These are phyloP conservation scores for Diplogasteroides magnus DNA, from an alignment of 1,140 invertebrate species.

Conservation along the genomic window DNA sequence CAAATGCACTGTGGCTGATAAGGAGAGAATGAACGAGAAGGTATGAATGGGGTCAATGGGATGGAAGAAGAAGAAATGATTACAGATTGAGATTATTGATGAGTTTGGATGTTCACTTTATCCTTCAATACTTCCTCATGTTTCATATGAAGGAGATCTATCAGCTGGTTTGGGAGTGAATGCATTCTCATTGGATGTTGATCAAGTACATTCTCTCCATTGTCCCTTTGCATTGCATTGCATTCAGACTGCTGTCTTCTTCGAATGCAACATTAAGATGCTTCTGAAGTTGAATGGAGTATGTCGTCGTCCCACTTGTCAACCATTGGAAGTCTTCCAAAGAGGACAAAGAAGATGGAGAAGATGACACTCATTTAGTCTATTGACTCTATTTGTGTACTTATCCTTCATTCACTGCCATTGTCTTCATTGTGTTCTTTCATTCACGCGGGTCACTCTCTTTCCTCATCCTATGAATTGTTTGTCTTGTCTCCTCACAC, in stretches of 20 bases:
- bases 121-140: conserved; percentile 38
- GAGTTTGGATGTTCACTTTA: conserved; percentile 45
- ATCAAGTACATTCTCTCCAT: conserved; percentile 31
- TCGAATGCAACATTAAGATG: conserved; percentile 44
- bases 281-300: conserved; percentile 42
- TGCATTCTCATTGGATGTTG: conserved; percentile 44
- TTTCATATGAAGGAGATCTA: conserved; percentile 36
- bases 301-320: conserved; percentile 39
- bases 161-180: conserved; percentile 33
- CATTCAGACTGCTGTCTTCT: conserved; percentile 41
- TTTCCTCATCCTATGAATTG: neutral
- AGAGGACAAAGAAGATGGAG: neutral
- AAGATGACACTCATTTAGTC: too few relatives aligned
- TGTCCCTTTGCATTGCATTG: too few relatives aligned
- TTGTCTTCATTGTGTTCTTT: neutral
- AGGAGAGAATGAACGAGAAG: neutral
- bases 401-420: neutral
- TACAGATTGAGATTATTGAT: conserved; percentile 31
- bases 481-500: too few relatives aligned
- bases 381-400: too few relatives aligned
- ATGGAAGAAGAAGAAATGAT: conserved; percentile 11
- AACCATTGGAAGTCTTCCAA: conserved; percentile 12
- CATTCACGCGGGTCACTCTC: neutral
- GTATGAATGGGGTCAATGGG: neutral
- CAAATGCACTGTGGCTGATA: conserved; percentile 39